Base-by-base conservation (phyloP, 2,888 invertebrate genomes). In the Trisateles emortualis region DNA sequence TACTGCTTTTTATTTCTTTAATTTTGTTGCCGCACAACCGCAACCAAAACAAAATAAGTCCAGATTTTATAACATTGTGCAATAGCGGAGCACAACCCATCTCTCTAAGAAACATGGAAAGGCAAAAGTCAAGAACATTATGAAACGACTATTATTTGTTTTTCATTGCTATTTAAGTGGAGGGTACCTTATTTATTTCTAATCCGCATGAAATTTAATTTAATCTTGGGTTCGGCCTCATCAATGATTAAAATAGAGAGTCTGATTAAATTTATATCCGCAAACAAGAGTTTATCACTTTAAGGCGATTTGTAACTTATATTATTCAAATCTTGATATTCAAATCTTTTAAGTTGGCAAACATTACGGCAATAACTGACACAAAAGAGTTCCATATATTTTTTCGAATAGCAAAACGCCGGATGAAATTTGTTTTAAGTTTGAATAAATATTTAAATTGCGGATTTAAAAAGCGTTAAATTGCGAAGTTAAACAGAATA, bases 401-500 rank as follows among this genome's bases (percentile, higher is more conserved):
- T 41, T 13, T 30, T 16, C 14, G 14, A 17, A 30, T 11, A 42
- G 19, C 3, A 32, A 32, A 30, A 22, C 13, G 33, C 8, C 33
- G 14, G 33, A 33, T 33, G 9, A 14, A 33, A 14, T 33, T 33
- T 2, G 1, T 33, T 33, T 14, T 14, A 14, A 33, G 8, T 33
- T 33, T 33, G 6, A 9, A 9, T 8, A 1, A 14, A 33, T 6
- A 33, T 33, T 32, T 14, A 33, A 13, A 14, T 13, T 32, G 32
- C 32, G 32, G 4, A 3, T 32, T 29, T 29, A 3, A 32, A 4
- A 14, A 33, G 33, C 14, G 14, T 26, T 26, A 26, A 8, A 8
- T 14, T 16, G 1, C 36, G 19, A 19, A 6, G 36, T 36, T 11
- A 26, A 45, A 54, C 52, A 56, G 10, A 45, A 58, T 62, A 44